phyloP scores from a whole-genome alignment of 2,888 invertebrate species.

The Nymphalis c-album region DNA sequence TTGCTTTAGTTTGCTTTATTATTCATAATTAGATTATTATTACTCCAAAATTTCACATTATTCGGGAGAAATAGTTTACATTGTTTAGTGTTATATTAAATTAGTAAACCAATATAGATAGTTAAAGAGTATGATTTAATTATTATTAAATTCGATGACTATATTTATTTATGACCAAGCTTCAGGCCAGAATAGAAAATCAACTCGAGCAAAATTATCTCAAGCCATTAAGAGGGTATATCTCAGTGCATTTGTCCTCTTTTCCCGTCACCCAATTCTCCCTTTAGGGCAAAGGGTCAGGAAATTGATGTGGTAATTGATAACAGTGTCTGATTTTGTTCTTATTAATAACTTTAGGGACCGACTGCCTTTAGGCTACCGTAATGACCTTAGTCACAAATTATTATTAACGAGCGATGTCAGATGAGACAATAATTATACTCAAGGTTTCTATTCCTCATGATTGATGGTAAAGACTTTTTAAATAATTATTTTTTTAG shows the following conservation, averaged over 20 bases:
- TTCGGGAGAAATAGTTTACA: too few species aligned
- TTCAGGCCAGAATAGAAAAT: constrained; percentile 18
- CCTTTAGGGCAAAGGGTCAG: constrained; percentile 39
- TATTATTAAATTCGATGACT: too few species aligned
- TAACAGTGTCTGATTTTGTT: constrained; percentile 37
- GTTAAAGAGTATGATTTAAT: constrained; percentile 14
- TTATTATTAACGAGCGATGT: constrained; percentile 10
- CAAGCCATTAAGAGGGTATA: constrained; percentile 54
- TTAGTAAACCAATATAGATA: neutral
- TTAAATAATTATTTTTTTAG: neutral
- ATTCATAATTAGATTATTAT: too few species aligned
- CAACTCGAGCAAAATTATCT: constrained; percentile 48
- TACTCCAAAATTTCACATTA: too few species aligned
- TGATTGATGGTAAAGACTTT: neutral
- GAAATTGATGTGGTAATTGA: constrained; percentile 48
- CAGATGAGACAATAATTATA: constrained; percentile 1
- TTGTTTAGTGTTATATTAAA: too few species aligned
- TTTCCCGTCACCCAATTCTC: constrained; percentile 42
- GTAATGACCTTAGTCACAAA: constrained; percentile 9
- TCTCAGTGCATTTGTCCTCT: constrained; percentile 54
- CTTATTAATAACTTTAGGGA: constrained; percentile 21
- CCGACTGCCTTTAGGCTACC: constrained; percentile 4
- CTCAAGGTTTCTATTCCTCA: neutral
- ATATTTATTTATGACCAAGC: neutral
- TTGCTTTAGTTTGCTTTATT: too few species aligned